phyloP scores from a whole-genome alignment of 2,888 invertebrate species.

The Dynastes maya region DNA sequence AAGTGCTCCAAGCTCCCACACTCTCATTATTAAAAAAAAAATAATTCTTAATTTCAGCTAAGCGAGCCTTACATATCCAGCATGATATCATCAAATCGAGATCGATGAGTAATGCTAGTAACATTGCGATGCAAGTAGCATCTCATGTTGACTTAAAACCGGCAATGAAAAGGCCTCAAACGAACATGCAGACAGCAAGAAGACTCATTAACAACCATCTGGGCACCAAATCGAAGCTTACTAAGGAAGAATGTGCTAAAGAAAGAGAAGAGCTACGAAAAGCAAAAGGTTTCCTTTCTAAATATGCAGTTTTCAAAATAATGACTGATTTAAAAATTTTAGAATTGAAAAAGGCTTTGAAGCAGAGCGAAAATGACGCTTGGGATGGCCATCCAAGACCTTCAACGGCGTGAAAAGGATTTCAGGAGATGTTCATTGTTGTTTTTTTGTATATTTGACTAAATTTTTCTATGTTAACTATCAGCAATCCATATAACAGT shows the following conservation, averaged over 20 bases:
- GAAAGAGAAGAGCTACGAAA: conserved; percentile 65
- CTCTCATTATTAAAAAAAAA: not conserved
- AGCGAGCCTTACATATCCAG: conserved; percentile 64
- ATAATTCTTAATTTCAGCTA: conserved; percentile 60
- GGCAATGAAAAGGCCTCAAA: conserved; percentile 69
- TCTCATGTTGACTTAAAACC: conserved; percentile 66
- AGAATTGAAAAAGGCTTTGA: conserved; percentile 64
- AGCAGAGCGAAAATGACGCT: conserved; percentile 67
- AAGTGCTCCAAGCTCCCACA: no score
- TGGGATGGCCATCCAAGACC: conserved; percentile 68
- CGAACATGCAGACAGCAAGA: conserved; percentile 68
- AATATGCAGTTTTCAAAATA: not conserved
- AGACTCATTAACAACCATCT: conserved; percentile 67
- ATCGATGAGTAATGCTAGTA: conserved; percentile 65
- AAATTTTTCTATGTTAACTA: conserved; percentile 23
- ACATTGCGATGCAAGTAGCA: conserved; percentile 62
- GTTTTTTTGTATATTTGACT: no score
- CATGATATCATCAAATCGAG: conserved; percentile 67
- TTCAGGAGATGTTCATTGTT: not conserved
- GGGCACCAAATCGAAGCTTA: conserved; percentile 65
- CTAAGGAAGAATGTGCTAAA: conserved; percentile 64
- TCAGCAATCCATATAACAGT: conserved; percentile 47
- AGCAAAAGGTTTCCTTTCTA: conserved; percentile 64
- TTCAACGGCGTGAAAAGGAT: conserved; percentile 55
- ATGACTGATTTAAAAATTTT: conserved; percentile 24